phyloP scores from a whole-genome alignment of 2,888 invertebrate species.

The Drosophila nr. medialis region DNA sequence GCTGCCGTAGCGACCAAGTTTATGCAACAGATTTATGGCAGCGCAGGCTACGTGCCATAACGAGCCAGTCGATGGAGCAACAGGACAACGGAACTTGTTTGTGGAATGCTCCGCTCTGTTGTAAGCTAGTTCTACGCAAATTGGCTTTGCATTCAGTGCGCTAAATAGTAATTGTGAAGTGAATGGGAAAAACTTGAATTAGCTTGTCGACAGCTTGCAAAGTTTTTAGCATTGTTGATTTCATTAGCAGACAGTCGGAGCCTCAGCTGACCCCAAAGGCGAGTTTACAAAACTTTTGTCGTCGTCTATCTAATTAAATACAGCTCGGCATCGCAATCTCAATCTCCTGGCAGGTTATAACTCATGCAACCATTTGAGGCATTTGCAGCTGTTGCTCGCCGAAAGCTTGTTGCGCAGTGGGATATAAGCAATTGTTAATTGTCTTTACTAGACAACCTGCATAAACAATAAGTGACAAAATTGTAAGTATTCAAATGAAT shows the following conservation, averaged over 20 bases:
- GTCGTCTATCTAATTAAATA: slow-evolving; percentile 56
- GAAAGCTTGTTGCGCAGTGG: slow-evolving; percentile 14
- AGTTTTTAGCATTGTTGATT: slow-evolving; percentile 30
- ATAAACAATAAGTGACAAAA: slow-evolving; percentile 17
- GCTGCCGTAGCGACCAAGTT: slow-evolving; percentile 43
- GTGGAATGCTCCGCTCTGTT: slow-evolving; percentile 29
- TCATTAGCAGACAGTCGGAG: slow-evolving; percentile 20
- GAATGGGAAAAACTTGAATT: slow-evolving; percentile 41
- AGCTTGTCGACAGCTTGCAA: slow-evolving; percentile 35
- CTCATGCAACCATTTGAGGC: slow-evolving; percentile 41
- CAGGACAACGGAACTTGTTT: slow-evolving; percentile 11
- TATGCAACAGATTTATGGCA: slow-evolving; percentile 77
- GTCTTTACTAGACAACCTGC: slow-evolving; percentile 24
- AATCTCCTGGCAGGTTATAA: slow-evolving; percentile 27
- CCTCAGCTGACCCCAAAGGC: slow-evolving; percentile 12
- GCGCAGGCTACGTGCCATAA: slow-evolving; percentile 62
- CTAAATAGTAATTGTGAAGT: slow-evolving; percentile 44
- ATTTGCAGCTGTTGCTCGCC: slow-evolving; percentile 9
- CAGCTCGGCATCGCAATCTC: slow-evolving; percentile 32
- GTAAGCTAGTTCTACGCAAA: slow-evolving; percentile 34
- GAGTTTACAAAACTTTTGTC: slow-evolving; percentile 39
- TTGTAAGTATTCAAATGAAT: not conserved
- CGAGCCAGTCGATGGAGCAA: slow-evolving; percentile 10
- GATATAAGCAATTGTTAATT: slow-evolving; percentile 39
- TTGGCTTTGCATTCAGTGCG: slow-evolving; percentile 49